Evolutionary conservation across 1,140 invertebrate species (phyloP).

Genomic region (Zaprionus africanus): DNA sequence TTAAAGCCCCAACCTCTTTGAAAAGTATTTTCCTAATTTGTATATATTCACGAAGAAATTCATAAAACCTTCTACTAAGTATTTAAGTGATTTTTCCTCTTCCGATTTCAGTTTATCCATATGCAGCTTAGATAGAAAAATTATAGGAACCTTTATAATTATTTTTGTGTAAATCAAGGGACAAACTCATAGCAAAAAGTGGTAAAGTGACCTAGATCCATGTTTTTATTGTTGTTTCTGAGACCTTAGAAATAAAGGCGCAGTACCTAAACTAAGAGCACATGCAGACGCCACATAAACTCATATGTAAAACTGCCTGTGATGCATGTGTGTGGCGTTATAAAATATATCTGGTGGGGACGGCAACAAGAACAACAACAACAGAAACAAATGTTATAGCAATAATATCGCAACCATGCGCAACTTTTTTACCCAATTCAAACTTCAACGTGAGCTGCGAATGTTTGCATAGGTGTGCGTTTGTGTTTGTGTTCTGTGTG

Average conservation of each 20-base stretch:
- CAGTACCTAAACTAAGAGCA: slow-evolving; percentile 48
- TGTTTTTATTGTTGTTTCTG: not conserved
- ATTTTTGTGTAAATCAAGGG: slow-evolving; percentile 80
- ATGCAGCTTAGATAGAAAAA: not conserved
- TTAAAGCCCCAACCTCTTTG: not conserved
- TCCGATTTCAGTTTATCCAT: not conserved
- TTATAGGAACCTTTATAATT: slow-evolving; percentile 70
- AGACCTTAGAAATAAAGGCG: slow-evolving; percentile 46
- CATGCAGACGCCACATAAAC: slow-evolving; percentile 49
- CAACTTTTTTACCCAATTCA: slow-evolving; percentile 57
- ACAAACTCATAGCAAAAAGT: slow-evolving; percentile 62
- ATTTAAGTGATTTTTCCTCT: not conserved
- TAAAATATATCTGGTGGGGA: slow-evolving; percentile 71
- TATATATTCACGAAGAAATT: not conserved
- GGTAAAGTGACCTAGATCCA: slow-evolving; percentile 31
- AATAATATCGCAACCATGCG: slow-evolving; percentile 45
- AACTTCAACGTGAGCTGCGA: slow-evolving; percentile 28
- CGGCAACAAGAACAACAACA: slow-evolving; percentile 28
- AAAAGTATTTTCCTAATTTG: not conserved
- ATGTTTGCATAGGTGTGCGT: slow-evolving; percentile 28
- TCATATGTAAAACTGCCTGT: slow-evolving; percentile 48
- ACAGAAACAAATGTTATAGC: slow-evolving; percentile 30
- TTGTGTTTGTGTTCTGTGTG: slow-evolving; percentile 13
- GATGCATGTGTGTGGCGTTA: slow-evolving; percentile 74
- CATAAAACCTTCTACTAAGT: not conserved